Evolutionary conservation across 2,888 invertebrate genomes (phyloP).

Genomic region (Caenorhabditis sp.): DNA sequence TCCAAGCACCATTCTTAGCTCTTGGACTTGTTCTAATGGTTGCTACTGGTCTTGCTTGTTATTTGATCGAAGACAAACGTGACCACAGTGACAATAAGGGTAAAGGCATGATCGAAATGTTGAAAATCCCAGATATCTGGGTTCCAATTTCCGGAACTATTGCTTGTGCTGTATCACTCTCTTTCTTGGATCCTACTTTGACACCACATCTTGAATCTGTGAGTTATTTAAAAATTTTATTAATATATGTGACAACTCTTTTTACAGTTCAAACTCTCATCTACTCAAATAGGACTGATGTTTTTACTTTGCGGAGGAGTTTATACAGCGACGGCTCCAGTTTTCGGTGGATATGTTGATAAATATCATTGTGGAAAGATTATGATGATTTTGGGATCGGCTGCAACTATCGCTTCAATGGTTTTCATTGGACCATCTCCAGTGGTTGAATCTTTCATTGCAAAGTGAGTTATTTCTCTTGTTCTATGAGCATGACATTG

Average conservation of each 20-base stretch:
- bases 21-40: constrained; percentile 61
- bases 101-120: constrained; percentile 67
- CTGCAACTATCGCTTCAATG: constrained; percentile 66
- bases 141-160: constrained; percentile 64
- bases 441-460: constrained; percentile 41
- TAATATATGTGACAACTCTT: not conserved
- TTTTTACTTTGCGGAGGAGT: constrained; percentile 69
- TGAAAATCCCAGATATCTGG: constrained; percentile 66
- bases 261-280: constrained; percentile 66
- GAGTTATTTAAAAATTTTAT: not conserved
- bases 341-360: constrained; percentile 70
- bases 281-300: constrained; percentile 69
- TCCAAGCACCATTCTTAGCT: constrained; percentile 65
- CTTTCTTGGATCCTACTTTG: constrained; percentile 85
- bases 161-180: constrained; percentile 70
- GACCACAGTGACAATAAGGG: constrained; percentile 32
- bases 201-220: constrained; percentile 81
- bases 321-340: constrained; percentile 65
- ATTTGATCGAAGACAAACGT: constrained; percentile 59
- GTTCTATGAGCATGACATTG: not conserved
- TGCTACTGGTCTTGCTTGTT: constrained; percentile 58
- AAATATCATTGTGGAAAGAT: constrained; percentile 48
- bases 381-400: constrained; percentile 68
- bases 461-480: constrained; percentile 26
- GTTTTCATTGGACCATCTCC: constrained; percentile 71